Base-by-base conservation (phyloP, 37 sponge, comb jelly and placozoan genomes). In the Beroe ovata region DNA sequence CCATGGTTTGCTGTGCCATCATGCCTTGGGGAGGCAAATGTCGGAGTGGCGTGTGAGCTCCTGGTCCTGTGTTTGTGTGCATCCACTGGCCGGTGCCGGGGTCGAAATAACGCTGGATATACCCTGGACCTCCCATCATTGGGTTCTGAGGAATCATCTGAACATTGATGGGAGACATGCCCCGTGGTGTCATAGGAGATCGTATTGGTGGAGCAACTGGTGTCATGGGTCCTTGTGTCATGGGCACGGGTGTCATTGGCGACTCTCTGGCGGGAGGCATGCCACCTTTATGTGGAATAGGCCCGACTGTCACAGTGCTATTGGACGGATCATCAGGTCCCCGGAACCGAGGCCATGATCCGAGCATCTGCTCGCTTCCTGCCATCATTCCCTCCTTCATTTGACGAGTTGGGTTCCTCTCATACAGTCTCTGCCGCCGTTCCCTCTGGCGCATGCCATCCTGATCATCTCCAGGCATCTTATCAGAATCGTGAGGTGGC, bases 161-260 rank as follows among this genome's bases (percentile, higher is more conserved):
- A 4, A 66, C 69, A 37, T 66, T 66, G 54, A 77, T 77, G 1
- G 84, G 35, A 1, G 84, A 33, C 84, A 77, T 77, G 2, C 38
- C 84, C 8, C 84, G 84, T 6, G 84, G 84, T 1, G 41, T 39
- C 84, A 77, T 77, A 8, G 84, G 47, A 8, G 84, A 38, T 42
- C 84, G 26, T 39, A 77, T 77, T 19, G 84, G 84, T 19, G 84
- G 84, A 33, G 36, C 84, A 42, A 6, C 47, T 1, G 84, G 84
- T 42, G 84, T 77, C 84, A 77, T 77, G 38, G 84, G 84, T 2
- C 84, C 84, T 1, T 42, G 84, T 32, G 84, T 77, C 84, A 77
- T 77, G 16, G 84, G 84, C 2, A 42, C 84, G 21, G 84, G 84
- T 33, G 84, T 77, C 69, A 66, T 66, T 4, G 69, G 69, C 14